phyloP scores from a whole-genome alignment of 2,888 invertebrate species.

The Rhimphoctona megacephalus region DNA sequence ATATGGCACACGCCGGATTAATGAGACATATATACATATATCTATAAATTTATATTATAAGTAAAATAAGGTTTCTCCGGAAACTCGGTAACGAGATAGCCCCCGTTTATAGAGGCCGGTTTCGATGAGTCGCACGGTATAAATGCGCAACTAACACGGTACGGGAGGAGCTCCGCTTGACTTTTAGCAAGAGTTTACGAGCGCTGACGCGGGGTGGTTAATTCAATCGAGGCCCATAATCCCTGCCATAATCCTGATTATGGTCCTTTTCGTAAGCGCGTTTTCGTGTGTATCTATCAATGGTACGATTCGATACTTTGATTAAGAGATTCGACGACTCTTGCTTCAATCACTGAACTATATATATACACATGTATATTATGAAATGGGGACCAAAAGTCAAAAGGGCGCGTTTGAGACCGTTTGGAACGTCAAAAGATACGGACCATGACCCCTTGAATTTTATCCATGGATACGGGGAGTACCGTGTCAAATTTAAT shows the following conservation, averaged over 20 bases:
- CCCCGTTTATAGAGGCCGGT: slow-evolving; percentile 72
- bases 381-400: background rate
- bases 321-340: slow-evolving; percentile 76
- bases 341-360: slow-evolving; percentile 64
- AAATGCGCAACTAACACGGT: slow-evolving; percentile 80
- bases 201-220: slow-evolving; percentile 81
- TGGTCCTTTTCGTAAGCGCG: slow-evolving; percentile 63
- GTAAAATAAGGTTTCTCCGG: slow-evolving; percentile 23
- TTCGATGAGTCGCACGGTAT: slow-evolving; percentile 72
- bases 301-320: slow-evolving; percentile 76
- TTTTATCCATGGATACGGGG: background rate
- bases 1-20: slow-evolving; percentile 17
- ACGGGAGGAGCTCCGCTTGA: slow-evolving; percentile 82
- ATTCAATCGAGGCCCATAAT: slow-evolving; percentile 83
- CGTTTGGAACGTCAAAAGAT: background rate
- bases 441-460: background rate
- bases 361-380: slow-evolving; percentile 4
- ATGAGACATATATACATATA: slow-evolving; percentile 2
- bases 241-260: slow-evolving; percentile 83
- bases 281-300: slow-evolving; percentile 26
- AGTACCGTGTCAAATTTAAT: background rate
- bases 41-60: background rate
- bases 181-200: slow-evolving; percentile 84
- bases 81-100: slow-evolving; percentile 36
- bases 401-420: background rate